Evolutionary conservation across 1,140 invertebrate genomes (phyloP).

Genomic region (Antheraea mylitta): DNA sequence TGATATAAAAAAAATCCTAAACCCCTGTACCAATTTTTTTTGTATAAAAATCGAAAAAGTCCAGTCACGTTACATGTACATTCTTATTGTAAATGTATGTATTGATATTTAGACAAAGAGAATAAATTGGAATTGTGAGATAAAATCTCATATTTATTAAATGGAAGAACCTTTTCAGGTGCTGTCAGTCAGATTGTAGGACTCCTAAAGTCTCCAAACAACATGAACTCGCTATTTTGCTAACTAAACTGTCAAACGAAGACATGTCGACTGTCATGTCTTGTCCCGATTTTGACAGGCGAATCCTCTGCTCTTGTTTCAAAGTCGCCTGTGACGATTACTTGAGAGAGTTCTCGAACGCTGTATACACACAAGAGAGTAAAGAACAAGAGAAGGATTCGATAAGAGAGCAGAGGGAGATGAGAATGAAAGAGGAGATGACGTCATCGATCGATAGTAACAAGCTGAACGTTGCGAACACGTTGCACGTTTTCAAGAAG

Average conservation of each 20-base stretch:
- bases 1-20: too few relatives aligned
- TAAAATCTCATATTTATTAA: too few relatives aligned
- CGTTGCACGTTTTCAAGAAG: constrained; percentile 67
- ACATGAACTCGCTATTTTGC: constrained; percentile 46
- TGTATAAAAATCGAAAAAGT: too few relatives aligned
- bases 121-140: too few relatives aligned
- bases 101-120: too few relatives aligned
- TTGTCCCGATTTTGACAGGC: constrained; percentile 64
- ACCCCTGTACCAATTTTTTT: too few relatives aligned
- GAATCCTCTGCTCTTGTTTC: constrained; percentile 54
- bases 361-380: constrained; percentile 48
- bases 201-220: constrained; percentile 49
- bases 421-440: constrained; percentile 54
- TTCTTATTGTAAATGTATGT: too few relatives aligned
- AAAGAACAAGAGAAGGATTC: constrained; percentile 57
- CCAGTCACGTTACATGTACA: too few relatives aligned
- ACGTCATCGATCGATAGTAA: constrained; percentile 65
- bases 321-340: constrained; percentile 54
- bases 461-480: constrained; percentile 65
- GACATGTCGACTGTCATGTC: constrained; percentile 52
- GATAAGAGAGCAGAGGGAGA: constrained; percentile 48
- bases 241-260: constrained; percentile 54
- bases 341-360: constrained; percentile 55
- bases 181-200: constrained; percentile 46
- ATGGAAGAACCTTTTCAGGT: constrained; percentile 33